These are phyloP conservation scores for Mesocricetus auratus DNA, from an alignment of 2,113 vertebrate species.

Conservation along the genomic window DNA sequence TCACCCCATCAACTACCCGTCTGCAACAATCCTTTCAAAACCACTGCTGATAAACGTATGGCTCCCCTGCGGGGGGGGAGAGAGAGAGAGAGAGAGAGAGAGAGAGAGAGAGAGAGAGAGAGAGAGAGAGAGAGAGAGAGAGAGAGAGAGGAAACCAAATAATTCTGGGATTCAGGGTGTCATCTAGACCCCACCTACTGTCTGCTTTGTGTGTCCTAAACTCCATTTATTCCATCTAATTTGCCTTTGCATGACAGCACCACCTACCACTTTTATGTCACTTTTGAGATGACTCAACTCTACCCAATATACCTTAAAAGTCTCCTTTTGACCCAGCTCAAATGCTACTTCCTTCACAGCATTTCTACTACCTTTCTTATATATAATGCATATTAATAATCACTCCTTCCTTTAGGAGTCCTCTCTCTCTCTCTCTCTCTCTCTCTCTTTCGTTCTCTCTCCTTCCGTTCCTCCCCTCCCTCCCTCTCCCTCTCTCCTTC, in stretches of 20 bases:
- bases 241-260: neutral
- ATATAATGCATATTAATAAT: slow-evolving; percentile 45
- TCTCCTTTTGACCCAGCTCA: neutral
- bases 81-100: too few species aligned
- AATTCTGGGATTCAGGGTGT: neutral
- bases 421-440: neutral
- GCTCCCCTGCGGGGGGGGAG: neutral
- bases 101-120: too few species aligned
- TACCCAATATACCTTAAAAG: neutral
- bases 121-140: too few species aligned
- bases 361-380: neutral
- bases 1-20: neutral
- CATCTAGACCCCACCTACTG: neutral
- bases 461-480: neutral
- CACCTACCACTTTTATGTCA: neutral
- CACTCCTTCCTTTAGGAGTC: slow-evolving; percentile 12
- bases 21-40: slow-evolving; percentile 35
- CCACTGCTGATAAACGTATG: neutral
- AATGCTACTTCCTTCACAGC: slow-evolving; percentile 13
- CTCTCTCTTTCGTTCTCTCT: neutral
- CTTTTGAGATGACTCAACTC: neutral
- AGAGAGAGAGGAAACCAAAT: neutral
- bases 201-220: neutral
- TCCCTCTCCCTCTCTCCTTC: neutral
- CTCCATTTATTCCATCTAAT: neutral